Evolutionary conservation across 2,797 vertebrate genomes (phyloP), one percentile per base, ranked within the genome.

Genomic region (Clamator glandarius): DNA sequence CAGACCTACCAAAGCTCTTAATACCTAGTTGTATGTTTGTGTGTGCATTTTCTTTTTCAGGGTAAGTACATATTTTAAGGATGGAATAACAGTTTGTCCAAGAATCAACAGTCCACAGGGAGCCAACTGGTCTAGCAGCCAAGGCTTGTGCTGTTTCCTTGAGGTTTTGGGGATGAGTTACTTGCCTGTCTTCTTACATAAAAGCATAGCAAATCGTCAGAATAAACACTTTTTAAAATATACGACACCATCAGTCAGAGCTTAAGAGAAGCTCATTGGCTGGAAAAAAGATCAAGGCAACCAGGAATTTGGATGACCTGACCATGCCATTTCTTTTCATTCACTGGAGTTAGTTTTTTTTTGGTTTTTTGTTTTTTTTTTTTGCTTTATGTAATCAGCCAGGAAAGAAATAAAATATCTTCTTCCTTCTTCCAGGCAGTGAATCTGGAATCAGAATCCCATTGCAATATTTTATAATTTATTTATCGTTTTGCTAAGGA

Each of bases 161-260:
- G 95, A 94, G 95, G 95, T 96, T 96, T 96, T 39, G 57, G 41
- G 86, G 86, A 89, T 94, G 93, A 84, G 86, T 94, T 94, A n/a
- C 86, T 94, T 89, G 88, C 94, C 82, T 95, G 88, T 92, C 79
- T 26, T 92, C 89, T 95, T 96, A 94, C 79, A 94, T 94, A 94
- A 96, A 96, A 96, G 92, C 84, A 74, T 4, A 95, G 89, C 75
- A 93, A 93, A 96, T 89, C 96, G 93, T 96, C 95, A 86, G 93
- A 91, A 94, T 89, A 96, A 95, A 97, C 92, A 95, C 88, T 93
- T 96, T 96, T 96, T 94, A 17, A 93, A 96, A 96, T 93, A 94
- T 70, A 84, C 6, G 8, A 62, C 84, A 84, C 66, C 92, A 96
- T 96, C 92, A 90, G 82, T 96, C 91, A 96, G 79, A 82, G 48